These are phyloP conservation scores for Hirtodrosophila cameraria DNA, from an alignment of 2,888 invertebrate species.

Conservation along the genomic window DNA sequence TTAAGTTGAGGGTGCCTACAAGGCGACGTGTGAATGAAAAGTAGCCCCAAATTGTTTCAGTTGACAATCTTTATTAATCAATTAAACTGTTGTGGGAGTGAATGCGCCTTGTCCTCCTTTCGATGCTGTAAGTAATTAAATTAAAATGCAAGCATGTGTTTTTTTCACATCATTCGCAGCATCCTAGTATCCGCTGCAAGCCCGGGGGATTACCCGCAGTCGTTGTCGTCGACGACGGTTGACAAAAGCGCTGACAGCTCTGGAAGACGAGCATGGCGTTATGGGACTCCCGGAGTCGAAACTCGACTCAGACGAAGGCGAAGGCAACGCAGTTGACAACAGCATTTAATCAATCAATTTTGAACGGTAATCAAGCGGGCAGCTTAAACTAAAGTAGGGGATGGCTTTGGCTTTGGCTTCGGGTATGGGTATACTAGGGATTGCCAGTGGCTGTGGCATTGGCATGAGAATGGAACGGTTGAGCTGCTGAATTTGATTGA, in stretches of 20 bases:
- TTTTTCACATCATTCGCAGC: slow-evolving; percentile 41
- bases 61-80: slow-evolving; percentile 78
- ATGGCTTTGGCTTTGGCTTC: slow-evolving; percentile 54
- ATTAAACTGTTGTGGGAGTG: slow-evolving; percentile 62
- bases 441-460: slow-evolving; percentile 8
- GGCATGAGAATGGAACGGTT: slow-evolving; percentile 25
- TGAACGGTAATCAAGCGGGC: slow-evolving; percentile 79
- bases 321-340: slow-evolving; percentile 57
- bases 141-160: slow-evolving; percentile 79
- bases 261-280: slow-evolving; percentile 24
- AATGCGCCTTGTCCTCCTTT: slow-evolving; percentile 41
- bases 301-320: neutral
- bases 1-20: slow-evolving; percentile 38
- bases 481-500: slow-evolving; percentile 66
- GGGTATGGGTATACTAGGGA: slow-evolving; percentile 14
- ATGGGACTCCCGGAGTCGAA: slow-evolving; percentile 6
- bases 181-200: slow-evolving; percentile 49
- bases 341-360: slow-evolving; percentile 79
- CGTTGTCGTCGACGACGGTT: slow-evolving; percentile 45
- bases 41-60: slow-evolving; percentile 35
- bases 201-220: slow-evolving; percentile 66
- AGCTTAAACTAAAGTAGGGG: slow-evolving; percentile 75
- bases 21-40: slow-evolving; percentile 60
- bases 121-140: slow-evolving; percentile 78
- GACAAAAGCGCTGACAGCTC: slow-evolving; percentile 74